phyloP scores from a whole-genome alignment of 2,113 vertebrate species.

The Morone chrysops region DNA sequence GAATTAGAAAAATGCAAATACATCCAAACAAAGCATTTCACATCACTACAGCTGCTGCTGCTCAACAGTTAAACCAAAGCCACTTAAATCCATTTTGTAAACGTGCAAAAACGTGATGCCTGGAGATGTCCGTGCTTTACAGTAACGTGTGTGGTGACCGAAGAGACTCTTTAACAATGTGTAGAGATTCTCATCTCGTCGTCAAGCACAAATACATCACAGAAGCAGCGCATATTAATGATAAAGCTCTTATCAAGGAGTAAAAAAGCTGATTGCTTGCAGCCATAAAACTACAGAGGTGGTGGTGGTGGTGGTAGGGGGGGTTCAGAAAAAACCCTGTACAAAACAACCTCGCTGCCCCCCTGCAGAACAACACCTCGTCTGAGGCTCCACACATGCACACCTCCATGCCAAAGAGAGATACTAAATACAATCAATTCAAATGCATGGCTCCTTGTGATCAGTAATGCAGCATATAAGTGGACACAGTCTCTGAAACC shows the following conservation, averaged over 20 bases:
- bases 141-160: conserved; percentile 36
- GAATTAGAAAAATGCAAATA: conserved; percentile 41
- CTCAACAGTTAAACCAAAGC: conserved; percentile 39
- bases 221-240: conserved; percentile 54
- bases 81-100: conserved; percentile 56
- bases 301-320: not conserved
- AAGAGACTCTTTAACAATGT: conserved; percentile 21
- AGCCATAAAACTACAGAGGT: conserved; percentile 48
- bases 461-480: conserved; percentile 68
- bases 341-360: conserved; percentile 12
- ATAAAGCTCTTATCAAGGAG: conserved; percentile 72
- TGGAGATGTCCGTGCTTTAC: conserved; percentile 50
- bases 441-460: conserved; percentile 61
- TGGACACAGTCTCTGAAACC: conserved; percentile 21
- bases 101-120: conserved; percentile 60
- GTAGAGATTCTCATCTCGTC: conserved; percentile 24
- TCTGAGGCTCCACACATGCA: conserved; percentile 65
- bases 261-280: conserved; percentile 61
- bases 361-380: conserved; percentile 4
- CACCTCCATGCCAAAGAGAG: conserved; percentile 61
- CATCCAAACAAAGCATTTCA: conserved; percentile 58
- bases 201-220: conserved; percentile 60
- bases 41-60: conserved; percentile 55
- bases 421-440: conserved; percentile 70
- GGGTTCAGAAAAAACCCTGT: conserved; percentile 7